Base-by-base conservation (phyloP, 2,797 vertebrate species). In the Euthynnus affinis region DNA sequence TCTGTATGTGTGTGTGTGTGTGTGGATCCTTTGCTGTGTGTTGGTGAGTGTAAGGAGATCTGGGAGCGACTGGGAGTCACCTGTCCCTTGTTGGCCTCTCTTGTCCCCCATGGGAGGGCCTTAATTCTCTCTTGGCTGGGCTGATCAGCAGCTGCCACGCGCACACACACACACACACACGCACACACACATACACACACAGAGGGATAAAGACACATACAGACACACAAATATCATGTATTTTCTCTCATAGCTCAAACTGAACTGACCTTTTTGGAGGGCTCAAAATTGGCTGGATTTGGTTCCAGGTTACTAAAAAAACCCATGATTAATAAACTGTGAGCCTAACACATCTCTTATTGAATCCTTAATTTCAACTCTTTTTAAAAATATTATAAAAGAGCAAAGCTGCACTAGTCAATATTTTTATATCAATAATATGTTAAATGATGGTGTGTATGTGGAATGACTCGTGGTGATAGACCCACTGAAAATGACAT, bases 111-210 rank as follows among this genome's bases (percentile, higher is more conserved):
- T 1, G 84, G 85, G 88, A 91, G 78, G 72, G 55, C 71, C 56
- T 25, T 90, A 90, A 91, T 90, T 92, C 91, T 91, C 70, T 91
- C 59, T 90, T 91, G 92, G 92, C 86, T 63, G 68, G 69, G 81
- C 87, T 91, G 90, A 89, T 90, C 84, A 91, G 87, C 93, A 93
- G 92, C 92, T 94, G 93, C 88, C 84, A 69, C 78, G 13, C 27
- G 55, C 76, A 46, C 56, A 7, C 58, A 46, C 58, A 9, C 60
- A 56, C 51, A 34, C 61, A 48, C 52, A 53, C 10, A 75, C 25
- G 58, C 49, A 61, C 55, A 56, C 61, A 75, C 34, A 75, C 27
- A 74, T n/a, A n/a, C 44, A 63, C 0, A 49, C 53, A 70, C 40
- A 48, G 52, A 51, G 3, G 46, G 46, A 83, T 20, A 55, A 51